Percentiles rank a stretch among this genome's conserved stretches.
These are phyloP conservation scores for Gambusia holbrooki DNA, from an alignment of 2,113 vertebrate genomes.

Conservation along the genomic window DNA sequence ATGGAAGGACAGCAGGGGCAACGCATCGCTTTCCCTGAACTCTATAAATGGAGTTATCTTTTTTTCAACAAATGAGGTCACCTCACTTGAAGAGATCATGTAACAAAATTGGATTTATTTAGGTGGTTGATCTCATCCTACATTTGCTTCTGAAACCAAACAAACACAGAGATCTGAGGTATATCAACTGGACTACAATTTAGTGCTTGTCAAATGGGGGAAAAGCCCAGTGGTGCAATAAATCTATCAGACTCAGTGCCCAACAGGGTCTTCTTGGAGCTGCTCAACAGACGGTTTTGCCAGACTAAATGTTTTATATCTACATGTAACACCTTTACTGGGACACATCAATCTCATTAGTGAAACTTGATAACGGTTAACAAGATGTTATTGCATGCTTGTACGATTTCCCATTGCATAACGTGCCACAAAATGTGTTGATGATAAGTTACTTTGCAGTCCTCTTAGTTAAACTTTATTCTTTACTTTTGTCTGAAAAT, in stretches of 20 bases:
- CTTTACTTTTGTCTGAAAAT: too few species aligned
- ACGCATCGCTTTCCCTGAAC: conserved; percentile 58
- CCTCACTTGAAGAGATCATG: conserved; percentile 60
- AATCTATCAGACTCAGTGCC: conserved; percentile 31
- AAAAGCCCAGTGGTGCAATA: conserved; percentile 33
- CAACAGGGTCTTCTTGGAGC: conserved; percentile 31
- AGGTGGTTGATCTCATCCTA: conserved; percentile 63
- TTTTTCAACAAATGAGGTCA: conserved; percentile 74
- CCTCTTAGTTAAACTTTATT: too few species aligned
- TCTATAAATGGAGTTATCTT: conserved; percentile 68
- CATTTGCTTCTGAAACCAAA: conserved; percentile 50
- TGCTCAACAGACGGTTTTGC: conserved; percentile 26
- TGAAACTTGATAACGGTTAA: conserved; percentile 32
- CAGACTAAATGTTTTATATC: conserved; percentile 47
- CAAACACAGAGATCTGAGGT: conserved; percentile 56
- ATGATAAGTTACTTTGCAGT: too few species aligned
- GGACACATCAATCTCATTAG: conserved; percentile 22
- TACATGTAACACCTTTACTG: conserved; percentile 36
- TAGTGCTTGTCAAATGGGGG: conserved; percentile 18
- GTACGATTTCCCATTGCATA: too few species aligned
- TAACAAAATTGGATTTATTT: conserved; percentile 69
- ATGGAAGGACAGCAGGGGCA: conserved; percentile 42
- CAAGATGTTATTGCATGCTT: background rate
- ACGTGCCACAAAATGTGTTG: too few species aligned
- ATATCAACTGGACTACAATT: conserved; percentile 18